Base-by-base conservation (phyloP, 1,140 invertebrate species). In the Drosophila littoralis region DNA sequence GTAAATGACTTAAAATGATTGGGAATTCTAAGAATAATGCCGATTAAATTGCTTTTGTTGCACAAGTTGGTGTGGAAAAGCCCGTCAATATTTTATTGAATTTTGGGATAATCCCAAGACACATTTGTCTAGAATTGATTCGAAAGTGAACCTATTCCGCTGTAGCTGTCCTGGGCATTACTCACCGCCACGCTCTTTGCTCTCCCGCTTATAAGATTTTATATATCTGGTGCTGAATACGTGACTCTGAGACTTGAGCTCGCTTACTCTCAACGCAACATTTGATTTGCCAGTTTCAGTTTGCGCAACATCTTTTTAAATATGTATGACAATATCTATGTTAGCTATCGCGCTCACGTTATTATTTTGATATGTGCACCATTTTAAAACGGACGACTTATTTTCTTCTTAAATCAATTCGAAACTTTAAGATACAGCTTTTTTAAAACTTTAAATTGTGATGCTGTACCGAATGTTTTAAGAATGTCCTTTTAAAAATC, bases 241-340 rank as follows among this genome's bases (percentile, higher is more conserved):
- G 42, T 45, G 13, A 45, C 13, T 45, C 42, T 43, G n/a, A 3
- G 22, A 28, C 22, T 28, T 28, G 22, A 28, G 4, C 4, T 28
- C 4, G 22, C 22, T 28, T 28, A 5, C 22, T 45, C 42, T 45
- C 42, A 28, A 28, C 22, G 22, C 4, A 28, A 28, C 22, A 45
- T 45, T 45, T 15, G 42, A 45, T 45, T 45, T 45, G 42, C 8
- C 42, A 45, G 13, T 7, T 45, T 45, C n/a, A n/a, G 42, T 45
- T 45, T 45, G 42, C 42, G 46, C 46, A 48, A 48, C 17, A 17
- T 48, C 6, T 4, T 17, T 15, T 48, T 15, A 48, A 48, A 48
- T 28, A 48, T 48, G 6, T 6, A 45, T 45, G 13, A 45, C 7
- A 45, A 15, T 15, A n/a, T 15, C 7, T 43, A 43, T 45, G 42